These are phyloP conservation scores for Whitmania pigra DNA, from an alignment of 1,140 invertebrate species.

Conservation along the genomic window DNA sequence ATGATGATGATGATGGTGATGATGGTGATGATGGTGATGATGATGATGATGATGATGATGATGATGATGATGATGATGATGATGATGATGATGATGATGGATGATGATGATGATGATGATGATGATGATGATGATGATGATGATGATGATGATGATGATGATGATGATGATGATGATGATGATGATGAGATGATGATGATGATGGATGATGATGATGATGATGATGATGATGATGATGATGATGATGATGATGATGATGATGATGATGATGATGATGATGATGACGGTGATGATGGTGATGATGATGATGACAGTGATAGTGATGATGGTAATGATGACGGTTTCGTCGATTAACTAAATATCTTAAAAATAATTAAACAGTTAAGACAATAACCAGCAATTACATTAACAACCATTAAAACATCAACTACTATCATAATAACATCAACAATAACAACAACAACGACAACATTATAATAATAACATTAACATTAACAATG, in stretches of 20 bases:
- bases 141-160: constrained; percentile 12
- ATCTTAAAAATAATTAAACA: too few species aligned
- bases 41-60: constrained; percentile 25
- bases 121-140: constrained; percentile 20
- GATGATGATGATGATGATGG: too few species aligned
- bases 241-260: constrained; percentile 25
- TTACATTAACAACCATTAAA: too few species aligned
- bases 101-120: constrained; percentile 25
- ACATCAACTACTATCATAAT: too few species aligned
- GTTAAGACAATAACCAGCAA: background rate
- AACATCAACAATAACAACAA: too few species aligned
- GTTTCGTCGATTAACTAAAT: background rate
- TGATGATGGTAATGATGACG: constrained; percentile 27
- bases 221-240: constrained; percentile 11
- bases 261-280: constrained; percentile 26
- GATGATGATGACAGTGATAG: constrained; percentile 24
- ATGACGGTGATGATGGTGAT: constrained; percentile 25
- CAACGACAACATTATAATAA: too few species aligned
- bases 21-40: constrained; percentile 21
- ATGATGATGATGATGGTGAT: too few species aligned
- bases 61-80: constrained; percentile 22
- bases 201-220: too few species aligned
- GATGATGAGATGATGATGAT: too few species aligned
- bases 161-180: background rate
- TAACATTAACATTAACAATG: too few species aligned